These are phyloP conservation scores for Equus przewalskii DNA, from an alignment of 2,113 vertebrate genomes.

Conservation along the genomic window DNA sequence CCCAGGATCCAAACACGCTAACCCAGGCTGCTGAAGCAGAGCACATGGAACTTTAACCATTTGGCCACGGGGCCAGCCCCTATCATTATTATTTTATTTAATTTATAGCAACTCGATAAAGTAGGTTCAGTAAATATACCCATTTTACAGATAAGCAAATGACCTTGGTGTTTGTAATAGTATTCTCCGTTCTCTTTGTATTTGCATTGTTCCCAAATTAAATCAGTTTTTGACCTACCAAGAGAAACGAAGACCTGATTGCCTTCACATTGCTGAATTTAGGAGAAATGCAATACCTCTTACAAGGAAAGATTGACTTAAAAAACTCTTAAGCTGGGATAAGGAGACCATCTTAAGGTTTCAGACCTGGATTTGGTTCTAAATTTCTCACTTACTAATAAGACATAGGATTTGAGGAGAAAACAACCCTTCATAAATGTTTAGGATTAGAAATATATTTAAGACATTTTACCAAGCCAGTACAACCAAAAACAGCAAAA, in stretches of 20 bases:
- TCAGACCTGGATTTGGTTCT: not conserved
- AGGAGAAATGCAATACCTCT: not conserved
- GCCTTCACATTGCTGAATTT: not conserved
- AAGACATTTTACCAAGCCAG: not conserved
- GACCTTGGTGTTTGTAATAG: not conserved
- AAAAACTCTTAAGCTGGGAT: not conserved
- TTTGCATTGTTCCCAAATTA: not conserved
- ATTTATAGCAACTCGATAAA: not conserved
- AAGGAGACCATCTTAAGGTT: not conserved
- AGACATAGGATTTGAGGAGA: not conserved
- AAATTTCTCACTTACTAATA: not conserved
- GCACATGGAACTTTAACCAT: no score
- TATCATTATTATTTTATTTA: not conserved
- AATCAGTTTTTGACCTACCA: not conserved
- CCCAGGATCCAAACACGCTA: no score
- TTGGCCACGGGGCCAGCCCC: no score
- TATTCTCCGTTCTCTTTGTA: not conserved
- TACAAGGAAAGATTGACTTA: not conserved
- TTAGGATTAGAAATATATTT: not conserved
- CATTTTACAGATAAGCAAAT: not conserved
- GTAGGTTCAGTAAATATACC: not conserved
- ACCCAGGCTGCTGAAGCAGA: no score
- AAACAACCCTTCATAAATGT: not conserved
- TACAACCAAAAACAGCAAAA: not conserved
- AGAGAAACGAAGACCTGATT: not conserved